A percentile compares a stretch with the other conserved stretches of the same genome.
Conservation (phyloP, 2,797 vertebrate genomes). For the Clarias fuscus region DNA sequence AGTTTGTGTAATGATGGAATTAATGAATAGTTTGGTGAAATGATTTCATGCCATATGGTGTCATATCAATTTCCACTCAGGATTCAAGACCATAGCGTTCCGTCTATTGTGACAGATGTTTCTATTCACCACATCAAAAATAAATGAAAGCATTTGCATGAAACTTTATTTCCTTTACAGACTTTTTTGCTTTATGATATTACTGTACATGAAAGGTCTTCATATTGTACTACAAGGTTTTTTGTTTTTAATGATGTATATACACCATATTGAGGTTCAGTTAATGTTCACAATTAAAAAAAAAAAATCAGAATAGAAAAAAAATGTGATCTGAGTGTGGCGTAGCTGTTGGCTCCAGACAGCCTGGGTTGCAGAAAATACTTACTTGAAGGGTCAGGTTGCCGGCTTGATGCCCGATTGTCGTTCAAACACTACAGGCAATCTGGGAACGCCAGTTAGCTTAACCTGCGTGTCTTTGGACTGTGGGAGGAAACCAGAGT, state of each 20-base stretch:
- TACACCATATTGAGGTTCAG: neutral
- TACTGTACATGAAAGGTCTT: neutral
- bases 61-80: neutral
- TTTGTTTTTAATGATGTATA: neutral
- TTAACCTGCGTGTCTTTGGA: too few species aligned
- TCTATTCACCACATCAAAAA: neutral
- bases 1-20: conserved; percentile 15
- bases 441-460: too few species aligned
- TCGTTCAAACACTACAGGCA: too few species aligned
- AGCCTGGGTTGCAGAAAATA: neutral
- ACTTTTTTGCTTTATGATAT: neutral
- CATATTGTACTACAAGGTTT: neutral
- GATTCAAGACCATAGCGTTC: conserved; percentile 1
- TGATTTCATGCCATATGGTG: conserved; percentile 1
- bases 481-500: too few species aligned
- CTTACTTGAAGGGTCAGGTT: too few species aligned
- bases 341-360: neutral
- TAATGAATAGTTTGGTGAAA: neutral
- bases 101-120: conserved; percentile 1
- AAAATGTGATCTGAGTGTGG: neutral
- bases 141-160: neutral
- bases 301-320: neutral
- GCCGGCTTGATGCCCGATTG: too few species aligned
- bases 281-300: neutral
- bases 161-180: neutral